phyloP scores from a whole-genome alignment of 2,113 vertebrate species.

The Pimephales promelas region DNA sequence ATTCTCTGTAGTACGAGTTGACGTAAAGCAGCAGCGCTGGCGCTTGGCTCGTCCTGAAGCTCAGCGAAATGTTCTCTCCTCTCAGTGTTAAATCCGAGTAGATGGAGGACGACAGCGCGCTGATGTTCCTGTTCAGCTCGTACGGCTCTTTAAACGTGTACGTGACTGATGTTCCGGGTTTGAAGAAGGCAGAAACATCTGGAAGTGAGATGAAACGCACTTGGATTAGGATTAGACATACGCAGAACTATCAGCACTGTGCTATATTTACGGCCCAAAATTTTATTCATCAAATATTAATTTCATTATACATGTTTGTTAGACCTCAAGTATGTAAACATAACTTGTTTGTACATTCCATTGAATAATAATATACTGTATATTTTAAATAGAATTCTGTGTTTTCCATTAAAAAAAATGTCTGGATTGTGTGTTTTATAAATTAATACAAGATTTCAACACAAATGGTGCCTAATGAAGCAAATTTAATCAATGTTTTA shows the following conservation, averaged over 20 bases:
- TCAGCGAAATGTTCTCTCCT: constrained; percentile 80
- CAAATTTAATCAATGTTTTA: not conserved
- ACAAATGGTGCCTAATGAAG: not conserved
- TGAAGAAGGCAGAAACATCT: constrained; percentile 91
- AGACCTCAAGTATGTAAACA: not conserved
- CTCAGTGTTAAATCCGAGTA: constrained; percentile 82
- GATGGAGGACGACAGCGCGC: constrained; percentile 81
- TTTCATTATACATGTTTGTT: not conserved
- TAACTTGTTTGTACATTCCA: not conserved
- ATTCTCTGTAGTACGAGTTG: constrained; percentile 85
- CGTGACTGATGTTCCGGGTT: constrained; percentile 78
- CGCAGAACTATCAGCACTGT: not conserved
- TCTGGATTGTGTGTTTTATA: no score
- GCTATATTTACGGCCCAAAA: not conserved
- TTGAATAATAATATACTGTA: not conserved
- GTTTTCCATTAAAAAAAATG: not conserved
- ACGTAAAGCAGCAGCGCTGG: constrained; percentile 85
- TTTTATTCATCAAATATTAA: not conserved
- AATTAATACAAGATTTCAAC: not conserved
- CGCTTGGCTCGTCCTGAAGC: constrained; percentile 83
- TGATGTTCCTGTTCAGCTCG: constrained; percentile 81
- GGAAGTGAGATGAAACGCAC: constrained; percentile 59
- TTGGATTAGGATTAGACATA: not conserved
- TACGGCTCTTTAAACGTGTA: constrained; percentile 91
- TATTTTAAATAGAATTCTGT: not conserved